Evolutionary conservation across 1,140 invertebrate genomes (phyloP), one percentile per base, ranked within the genome.

Genomic region (Pygmarrhopalites habei): DNA sequence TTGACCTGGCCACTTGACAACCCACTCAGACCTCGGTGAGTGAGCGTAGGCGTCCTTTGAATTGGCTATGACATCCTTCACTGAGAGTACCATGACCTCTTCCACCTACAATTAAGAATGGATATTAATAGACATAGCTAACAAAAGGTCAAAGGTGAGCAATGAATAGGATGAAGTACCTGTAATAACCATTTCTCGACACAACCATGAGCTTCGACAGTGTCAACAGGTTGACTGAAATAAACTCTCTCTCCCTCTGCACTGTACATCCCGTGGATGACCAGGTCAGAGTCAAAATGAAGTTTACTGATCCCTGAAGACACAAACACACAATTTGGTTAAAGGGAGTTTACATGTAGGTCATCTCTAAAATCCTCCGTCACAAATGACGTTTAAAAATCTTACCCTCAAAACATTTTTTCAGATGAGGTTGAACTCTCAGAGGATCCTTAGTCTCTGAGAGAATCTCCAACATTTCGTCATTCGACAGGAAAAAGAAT

Each of bases 401-500:
- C n/a, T n/a, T n/a, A n/a, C n/a, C n/a, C 76, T 92, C 89, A 71
- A 95, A 95, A 77, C 89, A 94, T 78, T 96, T 96, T 74, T 88
- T 89, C 47, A 95, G 77, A 81, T 95, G 90, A 0, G 90, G 90
- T 72, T 95, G 90, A 2, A 95, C 90, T 64, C 88, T 82, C 17
- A 84, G 73, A 1, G 86, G 90, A 78, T 95, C 90, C 77, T 92
- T 94, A 0, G 88, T 86, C 80, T 95, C 90, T 0, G 92, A 93
- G 44, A 97, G 77, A 72, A 97, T 95, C 77, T 95, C 91, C 25
- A 96, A 79, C 83, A 97, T 88, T 79, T 96, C 93, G 72, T 95
- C 91, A 73, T 95, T 95, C 7, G 92, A 95, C 39, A 97, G 78
- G 73, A 96, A 97, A 78, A 95, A 96, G 74, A 97, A 94, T 73